phyloP scores from a whole-genome alignment of 2,113 vertebrate species.

The Nesogale talazaci region DNA sequence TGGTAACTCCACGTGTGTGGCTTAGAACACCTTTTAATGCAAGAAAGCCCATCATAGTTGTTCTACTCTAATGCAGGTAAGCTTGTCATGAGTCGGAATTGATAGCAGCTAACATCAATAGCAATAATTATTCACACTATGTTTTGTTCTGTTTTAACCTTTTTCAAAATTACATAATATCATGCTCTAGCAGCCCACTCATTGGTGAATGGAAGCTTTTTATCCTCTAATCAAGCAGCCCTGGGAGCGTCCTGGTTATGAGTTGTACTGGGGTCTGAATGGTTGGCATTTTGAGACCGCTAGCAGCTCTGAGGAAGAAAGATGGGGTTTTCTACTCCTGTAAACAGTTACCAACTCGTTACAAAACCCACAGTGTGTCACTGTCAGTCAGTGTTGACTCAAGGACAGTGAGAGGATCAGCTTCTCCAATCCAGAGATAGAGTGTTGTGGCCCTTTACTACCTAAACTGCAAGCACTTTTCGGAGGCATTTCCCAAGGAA shows the following conservation, averaged over 20 bases:
- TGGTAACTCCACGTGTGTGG: not conserved
- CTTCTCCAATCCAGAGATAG: not conserved
- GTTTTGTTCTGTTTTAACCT: not conserved
- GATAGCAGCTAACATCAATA: not conserved
- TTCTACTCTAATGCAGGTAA: not conserved
- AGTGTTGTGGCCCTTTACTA: not conserved
- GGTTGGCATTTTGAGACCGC: too few relatives aligned
- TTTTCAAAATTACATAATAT: not conserved
- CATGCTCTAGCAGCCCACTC: not conserved
- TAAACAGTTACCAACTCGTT: too few relatives aligned
- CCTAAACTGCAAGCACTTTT: not conserved
- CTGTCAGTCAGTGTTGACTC: too few relatives aligned
- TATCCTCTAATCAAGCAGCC: not conserved
- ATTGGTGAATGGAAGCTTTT: not conserved
- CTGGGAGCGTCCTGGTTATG: too few relatives aligned
- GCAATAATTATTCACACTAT: not conserved
- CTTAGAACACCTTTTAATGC: not conserved
- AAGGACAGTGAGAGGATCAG: too few relatives aligned
- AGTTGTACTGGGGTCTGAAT: too few relatives aligned
- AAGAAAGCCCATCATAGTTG: not conserved
- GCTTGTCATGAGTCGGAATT: not conserved
- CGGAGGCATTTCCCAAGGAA: slow-evolving; percentile 20
- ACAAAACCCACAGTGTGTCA: too few relatives aligned
- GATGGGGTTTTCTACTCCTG: too few relatives aligned
- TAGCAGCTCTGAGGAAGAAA: too few relatives aligned